Percentiles rank a stretch among this genome's conserved stretches.
These are phyloP conservation scores for Cydia fagiglandana DNA, from an alignment of 1,140 invertebrate genomes.

Conservation along the genomic window DNA sequence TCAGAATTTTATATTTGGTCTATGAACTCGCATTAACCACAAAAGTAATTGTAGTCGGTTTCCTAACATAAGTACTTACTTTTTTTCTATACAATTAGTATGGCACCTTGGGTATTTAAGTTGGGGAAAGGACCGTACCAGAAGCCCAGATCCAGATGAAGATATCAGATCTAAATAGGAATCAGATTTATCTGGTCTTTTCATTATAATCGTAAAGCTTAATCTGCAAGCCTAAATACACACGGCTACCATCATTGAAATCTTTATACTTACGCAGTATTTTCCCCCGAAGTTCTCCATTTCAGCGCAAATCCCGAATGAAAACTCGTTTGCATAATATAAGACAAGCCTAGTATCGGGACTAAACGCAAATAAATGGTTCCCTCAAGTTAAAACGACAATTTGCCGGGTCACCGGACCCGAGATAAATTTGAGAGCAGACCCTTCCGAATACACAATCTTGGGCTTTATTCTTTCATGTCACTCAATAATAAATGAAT, in stretches of 20 bases:
- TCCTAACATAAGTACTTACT: too few species aligned
- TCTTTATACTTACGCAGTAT: slow-evolving; percentile 47
- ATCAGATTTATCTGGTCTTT: background rate
- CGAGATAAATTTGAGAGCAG: slow-evolving; percentile 56
- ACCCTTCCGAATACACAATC: slow-evolving; percentile 54
- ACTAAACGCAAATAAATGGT: slow-evolving; percentile 68
- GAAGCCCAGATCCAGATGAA: too few species aligned
- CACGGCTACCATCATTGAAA: slow-evolving; percentile 39
- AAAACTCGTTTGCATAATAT: slow-evolving; percentile 65
- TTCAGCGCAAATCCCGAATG: slow-evolving; percentile 43
- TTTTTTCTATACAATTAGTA: too few species aligned
- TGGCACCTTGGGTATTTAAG: too few species aligned
- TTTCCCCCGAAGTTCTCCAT: slow-evolving; percentile 40
- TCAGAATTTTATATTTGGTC: too few species aligned
- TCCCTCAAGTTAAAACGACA: slow-evolving; percentile 61
- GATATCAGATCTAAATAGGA: too few species aligned
- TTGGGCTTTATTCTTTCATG: slow-evolving; percentile 46
- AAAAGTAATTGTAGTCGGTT: too few species aligned
- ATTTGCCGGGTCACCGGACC: slow-evolving; percentile 62
- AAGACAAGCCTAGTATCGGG: slow-evolving; percentile 56
- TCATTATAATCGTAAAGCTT: background rate
- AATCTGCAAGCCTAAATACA: slow-evolving; percentile 24
- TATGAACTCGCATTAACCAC: too few species aligned
- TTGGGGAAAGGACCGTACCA: too few species aligned
- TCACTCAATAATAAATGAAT: slow-evolving; percentile 33